Percentiles rank a stretch among this genome's conserved stretches.
Evolutionary conservation across 2,888 invertebrate species (phyloP).

Genomic region (Orthosia gothica): DNA sequence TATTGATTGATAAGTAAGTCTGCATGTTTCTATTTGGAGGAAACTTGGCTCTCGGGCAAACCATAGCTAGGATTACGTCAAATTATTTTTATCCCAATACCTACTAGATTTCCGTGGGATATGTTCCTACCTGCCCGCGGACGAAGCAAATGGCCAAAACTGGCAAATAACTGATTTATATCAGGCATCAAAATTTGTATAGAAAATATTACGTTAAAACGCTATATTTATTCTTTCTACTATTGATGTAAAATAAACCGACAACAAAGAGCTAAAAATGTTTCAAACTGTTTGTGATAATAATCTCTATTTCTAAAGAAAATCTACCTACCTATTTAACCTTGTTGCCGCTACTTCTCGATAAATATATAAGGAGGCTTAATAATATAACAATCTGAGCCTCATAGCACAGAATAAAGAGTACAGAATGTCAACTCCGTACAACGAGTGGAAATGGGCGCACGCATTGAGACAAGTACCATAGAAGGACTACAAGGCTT

Average conservation of each 20-base stretch:
- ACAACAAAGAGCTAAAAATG: too few species aligned
- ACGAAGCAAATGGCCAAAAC: too few species aligned
- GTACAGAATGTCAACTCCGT: slow-evolving; percentile 8
- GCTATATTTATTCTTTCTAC: too few species aligned
- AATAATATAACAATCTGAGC: slow-evolving; percentile 63
- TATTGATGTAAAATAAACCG: background rate
- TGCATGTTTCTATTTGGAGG: too few species aligned
- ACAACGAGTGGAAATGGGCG: background rate
- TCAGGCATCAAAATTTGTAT: background rate
- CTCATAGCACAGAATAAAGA: slow-evolving; percentile 9
- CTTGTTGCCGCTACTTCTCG: slow-evolving; percentile 18
- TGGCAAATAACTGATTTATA: background rate
- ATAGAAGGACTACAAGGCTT: background rate
- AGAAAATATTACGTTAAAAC: too few species aligned
- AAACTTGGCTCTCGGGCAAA: too few species aligned
- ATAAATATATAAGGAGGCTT: slow-evolving; percentile 6
- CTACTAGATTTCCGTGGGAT: too few species aligned
- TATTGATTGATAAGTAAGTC: too few species aligned
- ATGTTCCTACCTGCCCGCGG: too few species aligned
- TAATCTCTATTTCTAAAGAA: slow-evolving; percentile 9
- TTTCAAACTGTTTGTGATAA: background rate
- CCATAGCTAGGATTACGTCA: too few species aligned
- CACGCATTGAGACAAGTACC: background rate
- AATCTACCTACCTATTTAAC: slow-evolving; percentile 17
- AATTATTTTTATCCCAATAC: too few species aligned